Evolutionary conservation across 2,113 vertebrate genomes (phyloP).

Genomic region (Callipepla squamata): DNA sequence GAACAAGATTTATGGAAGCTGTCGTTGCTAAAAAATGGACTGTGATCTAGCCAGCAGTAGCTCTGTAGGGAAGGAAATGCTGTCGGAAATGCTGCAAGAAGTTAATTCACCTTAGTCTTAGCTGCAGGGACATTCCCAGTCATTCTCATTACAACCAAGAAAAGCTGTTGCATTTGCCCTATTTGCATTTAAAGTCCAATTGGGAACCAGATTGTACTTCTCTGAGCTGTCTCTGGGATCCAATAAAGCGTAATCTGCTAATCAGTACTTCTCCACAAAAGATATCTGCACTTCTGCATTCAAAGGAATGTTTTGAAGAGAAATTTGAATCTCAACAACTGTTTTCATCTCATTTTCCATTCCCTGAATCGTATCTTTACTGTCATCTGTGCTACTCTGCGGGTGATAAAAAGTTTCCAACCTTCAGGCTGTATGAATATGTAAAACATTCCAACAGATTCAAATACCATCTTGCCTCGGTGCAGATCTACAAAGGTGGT

Average conservation of each 20-base stretch:
- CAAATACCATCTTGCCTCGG: slow-evolving; percentile 6
- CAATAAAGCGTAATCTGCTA: background rate
- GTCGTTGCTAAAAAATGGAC: background rate
- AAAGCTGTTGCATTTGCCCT: background rate
- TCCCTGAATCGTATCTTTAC: slow-evolving; percentile 37
- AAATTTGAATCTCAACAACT: background rate
- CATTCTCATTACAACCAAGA: background rate
- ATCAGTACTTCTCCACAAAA: background rate
- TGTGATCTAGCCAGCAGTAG: background rate
- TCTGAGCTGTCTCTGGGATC: background rate
- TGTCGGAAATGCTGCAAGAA: background rate
- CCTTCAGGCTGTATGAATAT: slow-evolving; percentile 35
- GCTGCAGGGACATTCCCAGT: background rate
- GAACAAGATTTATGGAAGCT: background rate
- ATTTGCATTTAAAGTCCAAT: background rate
- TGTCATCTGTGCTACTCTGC: slow-evolving; percentile 16
- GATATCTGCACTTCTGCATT: background rate
- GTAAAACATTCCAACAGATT: slow-evolving; percentile 45
- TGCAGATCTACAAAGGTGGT: slow-evolving; percentile 20
- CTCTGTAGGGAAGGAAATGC: background rate
- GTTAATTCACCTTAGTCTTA: background rate
- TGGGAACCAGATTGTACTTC: background rate
- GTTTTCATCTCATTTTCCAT: slow-evolving; percentile 24
- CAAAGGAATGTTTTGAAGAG: background rate
- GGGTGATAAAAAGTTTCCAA: slow-evolving; percentile 50